Conservation (phyloP, 2,888 invertebrate species). For the Alsophila aescularia region DNA sequence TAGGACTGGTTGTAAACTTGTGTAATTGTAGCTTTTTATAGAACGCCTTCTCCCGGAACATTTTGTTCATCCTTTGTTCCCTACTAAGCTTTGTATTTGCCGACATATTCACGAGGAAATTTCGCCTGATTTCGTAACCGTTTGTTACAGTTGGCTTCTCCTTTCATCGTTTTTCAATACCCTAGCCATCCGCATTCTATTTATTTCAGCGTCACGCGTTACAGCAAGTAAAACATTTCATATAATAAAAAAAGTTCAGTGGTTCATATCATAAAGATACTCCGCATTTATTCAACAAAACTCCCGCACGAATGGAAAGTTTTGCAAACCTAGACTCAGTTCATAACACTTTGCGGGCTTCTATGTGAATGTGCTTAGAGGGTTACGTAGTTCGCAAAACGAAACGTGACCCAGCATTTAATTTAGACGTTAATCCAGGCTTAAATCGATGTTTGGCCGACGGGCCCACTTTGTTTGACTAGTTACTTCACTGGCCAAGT, state of each 20-base stretch:
- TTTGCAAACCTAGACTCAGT: conserved; percentile 35
- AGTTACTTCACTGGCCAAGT: conserved; percentile 75
- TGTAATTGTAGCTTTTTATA: background rate
- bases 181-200: background rate
- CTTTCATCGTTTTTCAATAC: background rate
- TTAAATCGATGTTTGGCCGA: conserved; percentile 43
- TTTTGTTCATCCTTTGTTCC: background rate
- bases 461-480: conserved; percentile 66
- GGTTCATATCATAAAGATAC: background rate
- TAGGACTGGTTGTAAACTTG: background rate
- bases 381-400: conserved; percentile 40
- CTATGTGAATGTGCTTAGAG: conserved; percentile 36
- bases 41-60: background rate
- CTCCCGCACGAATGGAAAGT: conserved; percentile 36
- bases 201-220: background rate
- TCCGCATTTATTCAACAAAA: background rate
- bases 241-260: background rate
- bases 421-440: conserved; percentile 64
- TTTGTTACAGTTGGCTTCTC: background rate
- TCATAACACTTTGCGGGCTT: conserved; percentile 44
- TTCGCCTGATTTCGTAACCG: background rate
- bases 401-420: conserved; percentile 65
- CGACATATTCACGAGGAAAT: background rate
- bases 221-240: background rate
- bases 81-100: background rate